phyloP scores from a whole-genome alignment of 2,888 invertebrate genomes.

The Petrolisthes cinctipes region DNA sequence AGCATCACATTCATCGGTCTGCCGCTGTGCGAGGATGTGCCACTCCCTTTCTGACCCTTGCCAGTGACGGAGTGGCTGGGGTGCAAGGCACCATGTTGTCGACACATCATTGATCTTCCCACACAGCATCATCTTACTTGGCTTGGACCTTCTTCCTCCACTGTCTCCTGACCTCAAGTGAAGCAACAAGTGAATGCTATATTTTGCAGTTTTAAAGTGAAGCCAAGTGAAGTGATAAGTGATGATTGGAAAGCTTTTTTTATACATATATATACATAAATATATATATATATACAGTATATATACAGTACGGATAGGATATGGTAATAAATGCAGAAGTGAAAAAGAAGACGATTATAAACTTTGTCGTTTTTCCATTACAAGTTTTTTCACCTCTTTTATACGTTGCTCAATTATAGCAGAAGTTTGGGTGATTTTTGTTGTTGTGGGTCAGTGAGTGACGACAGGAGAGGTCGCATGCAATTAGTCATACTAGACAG shows the following conservation, averaged over 20 bases:
- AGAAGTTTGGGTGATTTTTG: background rate
- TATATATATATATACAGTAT: background rate
- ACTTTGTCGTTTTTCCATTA: constrained; percentile 9
- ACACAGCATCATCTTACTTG: background rate
- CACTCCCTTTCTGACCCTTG: too few relatives aligned
- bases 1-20: too few relatives aligned
- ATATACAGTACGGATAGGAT: background rate
- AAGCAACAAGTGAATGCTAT: background rate
- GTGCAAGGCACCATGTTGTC: background rate
- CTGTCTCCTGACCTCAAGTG: constrained; percentile 10
- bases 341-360: background rate
- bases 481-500: too few relatives aligned
- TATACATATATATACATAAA: constrained; percentile 4
- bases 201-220: background rate
- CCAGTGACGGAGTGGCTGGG: too few relatives aligned
- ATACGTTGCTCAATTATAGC: constrained; percentile 15
- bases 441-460: too few relatives aligned
- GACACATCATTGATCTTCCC: background rate
- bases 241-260: constrained; percentile 20
- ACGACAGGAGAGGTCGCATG: too few relatives aligned
- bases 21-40: too few relatives aligned
- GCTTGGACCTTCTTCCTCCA: constrained; percentile 3
- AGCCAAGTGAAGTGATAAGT: background rate
- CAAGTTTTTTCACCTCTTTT: background rate
- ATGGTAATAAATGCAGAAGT: background rate